Percentiles rank a stretch among this genome's conserved stretches.
Conservation (phyloP, 2,797 vertebrate species). For the Martes flavigula region DNA sequence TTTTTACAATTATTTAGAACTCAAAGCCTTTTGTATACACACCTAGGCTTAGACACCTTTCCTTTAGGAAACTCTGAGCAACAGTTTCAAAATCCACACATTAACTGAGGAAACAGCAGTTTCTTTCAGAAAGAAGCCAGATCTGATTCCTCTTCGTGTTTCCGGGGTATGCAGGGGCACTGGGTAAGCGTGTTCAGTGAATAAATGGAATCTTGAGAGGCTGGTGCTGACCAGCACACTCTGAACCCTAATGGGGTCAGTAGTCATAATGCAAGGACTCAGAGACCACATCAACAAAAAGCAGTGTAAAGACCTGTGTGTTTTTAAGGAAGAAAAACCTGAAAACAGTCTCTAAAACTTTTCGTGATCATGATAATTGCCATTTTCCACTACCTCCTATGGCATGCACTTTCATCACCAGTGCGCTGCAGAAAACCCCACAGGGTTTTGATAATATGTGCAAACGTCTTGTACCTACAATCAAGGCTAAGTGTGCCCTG, state of each 20-base stretch:
- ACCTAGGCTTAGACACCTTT: not conserved
- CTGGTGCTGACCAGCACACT: not conserved
- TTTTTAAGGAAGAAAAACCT: not conserved
- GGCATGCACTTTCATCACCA: not conserved
- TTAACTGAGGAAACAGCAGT: not conserved
- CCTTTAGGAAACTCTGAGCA: not conserved
- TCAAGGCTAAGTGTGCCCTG: not conserved
- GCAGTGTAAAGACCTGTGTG: not conserved
- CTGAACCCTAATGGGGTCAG: not conserved
- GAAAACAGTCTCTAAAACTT: not conserved
- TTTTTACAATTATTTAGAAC: not conserved
- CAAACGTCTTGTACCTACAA: not conserved
- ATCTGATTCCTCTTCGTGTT: not conserved
- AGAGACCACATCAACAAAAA: not conserved
- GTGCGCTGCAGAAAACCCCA: not conserved
- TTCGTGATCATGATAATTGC: not conserved
- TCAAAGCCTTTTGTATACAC: not conserved
- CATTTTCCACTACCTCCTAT: not conserved
- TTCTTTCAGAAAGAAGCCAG: not conserved
- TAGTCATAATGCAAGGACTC: not conserved
- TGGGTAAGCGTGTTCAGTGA: not conserved
- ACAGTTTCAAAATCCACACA: not conserved
- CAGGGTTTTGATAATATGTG: not conserved
- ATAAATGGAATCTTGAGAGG: not conserved
- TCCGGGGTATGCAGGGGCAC: rapidly evolving